Conservation (phyloP, 2,113 vertebrate species). For the Sturnus vulgaris region DNA sequence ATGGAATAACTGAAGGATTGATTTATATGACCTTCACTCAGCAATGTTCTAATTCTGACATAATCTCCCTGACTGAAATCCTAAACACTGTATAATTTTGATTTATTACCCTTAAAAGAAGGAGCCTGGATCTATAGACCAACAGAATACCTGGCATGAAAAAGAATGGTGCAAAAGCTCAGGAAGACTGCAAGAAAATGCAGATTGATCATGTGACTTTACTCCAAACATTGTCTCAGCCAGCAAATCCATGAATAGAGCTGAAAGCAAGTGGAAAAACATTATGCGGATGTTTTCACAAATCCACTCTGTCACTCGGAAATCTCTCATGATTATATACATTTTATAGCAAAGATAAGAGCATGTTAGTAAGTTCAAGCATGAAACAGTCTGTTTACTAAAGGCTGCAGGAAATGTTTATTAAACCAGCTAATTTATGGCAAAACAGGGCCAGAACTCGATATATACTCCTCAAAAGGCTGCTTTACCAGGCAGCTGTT, state of each 20-base stretch:
- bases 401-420: not conserved
- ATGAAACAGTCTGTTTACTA: not conserved
- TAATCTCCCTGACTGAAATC: slow-evolving; percentile 49
- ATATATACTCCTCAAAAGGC: not conserved
- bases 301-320: not conserved
- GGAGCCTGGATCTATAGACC: not conserved
- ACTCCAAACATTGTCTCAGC: slow-evolving; percentile 53
- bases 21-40: slow-evolving; percentile 55
- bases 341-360: slow-evolving; percentile 20
- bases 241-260: not conserved
- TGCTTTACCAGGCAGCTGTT: not conserved
- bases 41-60: slow-evolving; percentile 59
- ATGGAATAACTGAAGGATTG: slow-evolving; percentile 53
- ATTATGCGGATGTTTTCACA: slow-evolving; percentile 32
- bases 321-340: not conserved
- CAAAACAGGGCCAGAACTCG: not conserved
- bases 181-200: slow-evolving; percentile 56
- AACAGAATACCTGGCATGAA: slow-evolving; percentile 17
- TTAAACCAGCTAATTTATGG: slow-evolving; percentile 3
- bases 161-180: slow-evolving; percentile 25
- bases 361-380: not conserved
- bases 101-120: slow-evolving; percentile 42
- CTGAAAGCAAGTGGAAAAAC: slow-evolving; percentile 33
- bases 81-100: slow-evolving; percentile 42
- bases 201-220: slow-evolving; percentile 51